A percentile compares a stretch with the other conserved stretches of the same genome.
phyloP scores from a whole-genome alignment of 2,888 invertebrate species.

The Ptycholaimellus sp. region DNA sequence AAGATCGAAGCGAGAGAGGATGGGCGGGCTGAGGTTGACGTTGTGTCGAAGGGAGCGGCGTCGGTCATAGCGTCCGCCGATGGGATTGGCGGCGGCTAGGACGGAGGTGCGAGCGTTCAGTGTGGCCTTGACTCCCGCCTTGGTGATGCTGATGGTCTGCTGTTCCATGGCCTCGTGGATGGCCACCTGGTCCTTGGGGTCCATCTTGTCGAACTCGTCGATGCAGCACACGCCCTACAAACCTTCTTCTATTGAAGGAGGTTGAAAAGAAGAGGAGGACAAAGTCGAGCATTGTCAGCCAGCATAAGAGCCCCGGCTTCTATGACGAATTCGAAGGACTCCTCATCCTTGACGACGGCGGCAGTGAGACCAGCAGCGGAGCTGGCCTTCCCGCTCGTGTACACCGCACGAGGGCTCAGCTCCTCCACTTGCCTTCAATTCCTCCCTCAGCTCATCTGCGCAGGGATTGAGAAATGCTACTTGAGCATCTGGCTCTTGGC shows the following conservation, averaged over 20 bases:
- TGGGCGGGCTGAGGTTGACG: constrained; percentile 69
- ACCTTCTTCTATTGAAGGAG: neutral
- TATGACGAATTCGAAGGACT: constrained; percentile 91
- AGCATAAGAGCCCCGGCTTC: constrained; percentile 99
- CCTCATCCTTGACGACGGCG: constrained; percentile 90
- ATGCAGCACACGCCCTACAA: constrained; percentile 69
- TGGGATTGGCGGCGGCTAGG: constrained; percentile 88
- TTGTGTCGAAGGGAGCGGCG: constrained; percentile 77
- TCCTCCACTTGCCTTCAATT: constrained; percentile 42
- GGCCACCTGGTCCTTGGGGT: constrained; percentile 80
- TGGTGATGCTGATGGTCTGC: constrained; percentile 92
- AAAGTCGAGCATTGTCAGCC: constrained; percentile 54
- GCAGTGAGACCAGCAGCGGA: constrained; percentile 93
- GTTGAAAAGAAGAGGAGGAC: neutral
- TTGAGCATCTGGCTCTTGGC: constrained; percentile 91
- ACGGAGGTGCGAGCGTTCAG: constrained; percentile 90
- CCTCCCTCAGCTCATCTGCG: constrained; percentile 4
- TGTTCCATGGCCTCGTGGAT: constrained; percentile 99
- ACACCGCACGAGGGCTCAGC: constrained; percentile 80
- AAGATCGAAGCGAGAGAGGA: constrained; percentile 94
- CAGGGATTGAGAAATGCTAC: constrained; percentile 31
- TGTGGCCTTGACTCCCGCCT: constrained; percentile 54
- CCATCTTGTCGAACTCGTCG: constrained; percentile 99
- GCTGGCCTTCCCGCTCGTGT: constrained; percentile 94
- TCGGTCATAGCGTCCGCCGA: constrained; percentile 77